Evolutionary conservation across 2,888 invertebrate genomes (phyloP), one percentile per base, ranked within the genome.

Genomic region (Oasisia sp.): DNA sequence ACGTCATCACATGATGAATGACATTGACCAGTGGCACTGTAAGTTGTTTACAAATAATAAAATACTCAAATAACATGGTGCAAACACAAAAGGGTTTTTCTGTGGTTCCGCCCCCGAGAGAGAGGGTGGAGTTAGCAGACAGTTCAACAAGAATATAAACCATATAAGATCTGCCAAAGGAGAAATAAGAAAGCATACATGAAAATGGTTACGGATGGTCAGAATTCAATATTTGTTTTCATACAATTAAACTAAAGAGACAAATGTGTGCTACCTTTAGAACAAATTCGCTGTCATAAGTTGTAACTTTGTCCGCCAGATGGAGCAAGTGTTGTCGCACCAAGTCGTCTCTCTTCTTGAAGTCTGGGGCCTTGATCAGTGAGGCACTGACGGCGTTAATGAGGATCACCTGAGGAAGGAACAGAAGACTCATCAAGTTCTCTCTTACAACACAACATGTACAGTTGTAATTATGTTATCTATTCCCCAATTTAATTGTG

Each of bases 231-330:
- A n/a, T 91, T 14, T 14, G 0, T 44, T 91, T 45, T 56, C 44
- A n/a, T 11, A 27, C n/a, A 19, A 74, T 74, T 74, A 74, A 27
- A 50, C 50, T 56, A 56, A 44, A 27, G 38, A n/a, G 32, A 91
- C 32, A 32, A 91, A 91, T 19, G 14, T 1, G 58, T 74, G n/a
- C 74, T 74, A 96, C 96, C 96, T 97, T 97, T 27, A 97, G 95
- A 91, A 97, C 94, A 94, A 97, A 97, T 94, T 97, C 96, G 32
- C 96, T 96, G 94, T 97, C 96, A 93, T 95, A 94, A 19, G 92
- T 91, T 32, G 95, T 94, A 9, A 96, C 94, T 44, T 92, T 94
- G 89, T 94, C 94, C 92, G 94, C 94, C 94, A 95, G 94, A 27
- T 92, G 91, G 4, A 94, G 94, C 58, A 96, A 94, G 45, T 95